These are phyloP conservation scores for Brachionus rubens DNA, from an alignment of 1,140 invertebrate species.

Conservation along the genomic window DNA sequence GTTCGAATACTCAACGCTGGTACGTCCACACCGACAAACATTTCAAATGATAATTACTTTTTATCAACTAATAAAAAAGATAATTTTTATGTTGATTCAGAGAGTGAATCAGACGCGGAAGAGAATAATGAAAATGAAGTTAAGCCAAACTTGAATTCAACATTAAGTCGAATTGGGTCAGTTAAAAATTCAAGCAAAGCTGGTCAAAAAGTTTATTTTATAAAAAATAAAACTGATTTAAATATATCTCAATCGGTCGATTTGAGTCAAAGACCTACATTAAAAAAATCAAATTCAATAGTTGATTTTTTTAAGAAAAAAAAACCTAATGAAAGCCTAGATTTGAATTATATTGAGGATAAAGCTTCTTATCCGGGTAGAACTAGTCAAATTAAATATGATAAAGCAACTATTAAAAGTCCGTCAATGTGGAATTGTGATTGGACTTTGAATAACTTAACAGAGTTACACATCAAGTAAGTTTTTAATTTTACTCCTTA, in stretches of 20 bases:
- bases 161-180: slow-evolving; percentile 45
- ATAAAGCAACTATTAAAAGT: neutral
- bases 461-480: slow-evolving; percentile 39
- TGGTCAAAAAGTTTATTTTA: slow-evolving; percentile 29
- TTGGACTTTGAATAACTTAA: neutral
- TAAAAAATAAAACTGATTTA: slow-evolving; percentile 33
- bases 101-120: slow-evolving; percentile 48
- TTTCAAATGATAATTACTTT: slow-evolving; percentile 50
- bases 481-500: neutral
- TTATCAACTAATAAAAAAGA: slow-evolving; percentile 52
- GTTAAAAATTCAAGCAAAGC: slow-evolving; percentile 46
- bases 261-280: neutral
- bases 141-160: neutral
- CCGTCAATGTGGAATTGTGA: slow-evolving; percentile 38
- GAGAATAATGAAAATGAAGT: neutral
- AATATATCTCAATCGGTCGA: slow-evolving; percentile 48
- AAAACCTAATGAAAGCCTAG: slow-evolving; percentile 24
- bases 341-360: slow-evolving; percentile 48
- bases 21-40: too few relatives aligned
- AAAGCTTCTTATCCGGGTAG: slow-evolving; percentile 45
- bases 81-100: slow-evolving; percentile 53
- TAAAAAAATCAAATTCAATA: neutral
- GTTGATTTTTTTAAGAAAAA: slow-evolving; percentile 18
- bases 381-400: neutral
- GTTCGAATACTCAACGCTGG: slow-evolving; percentile 47